Percentiles rank a stretch among this genome's conserved stretches.
Evolutionary conservation across 1,140 invertebrate species (phyloP).

Genomic region (Atta colombica): DNA sequence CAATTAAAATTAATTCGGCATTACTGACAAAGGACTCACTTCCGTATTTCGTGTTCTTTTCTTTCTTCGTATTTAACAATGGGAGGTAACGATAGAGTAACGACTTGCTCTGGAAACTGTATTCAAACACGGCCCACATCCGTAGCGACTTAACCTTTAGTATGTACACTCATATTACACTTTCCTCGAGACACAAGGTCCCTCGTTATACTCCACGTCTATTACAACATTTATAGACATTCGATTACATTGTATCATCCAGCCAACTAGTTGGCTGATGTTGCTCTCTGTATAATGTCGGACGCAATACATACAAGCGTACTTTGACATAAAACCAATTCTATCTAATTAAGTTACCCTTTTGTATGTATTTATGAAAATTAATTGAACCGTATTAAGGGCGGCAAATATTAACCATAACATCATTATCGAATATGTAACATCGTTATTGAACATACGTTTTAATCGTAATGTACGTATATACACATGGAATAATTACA

Average conservation of each 20-base stretch:
- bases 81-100: background rate
- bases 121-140: conserved; percentile 11
- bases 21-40: background rate
- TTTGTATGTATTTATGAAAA: conserved; percentile 14
- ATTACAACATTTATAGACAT: conserved; percentile 59
- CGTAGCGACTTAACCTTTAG: background rate
- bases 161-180: conserved; percentile 12
- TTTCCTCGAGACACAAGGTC: conserved; percentile 44
- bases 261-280: background rate
- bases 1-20: background rate
- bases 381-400: background rate
- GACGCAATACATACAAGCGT: background rate
- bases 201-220: conserved; percentile 40
- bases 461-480: background rate
- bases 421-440: background rate
- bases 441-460: background rate
- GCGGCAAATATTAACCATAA: background rate
- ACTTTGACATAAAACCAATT: conserved; percentile 29
- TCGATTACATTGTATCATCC: conserved; percentile 39
- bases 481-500: background rate
- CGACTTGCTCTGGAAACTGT: background rate
- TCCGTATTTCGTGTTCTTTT: background rate
- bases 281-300: background rate
- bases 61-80: background rate
- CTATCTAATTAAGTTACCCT: conserved; percentile 41